Evolutionary conservation across 2,113 vertebrate genomes (phyloP).

Genomic region (Sapayoa aenigma): DNA sequence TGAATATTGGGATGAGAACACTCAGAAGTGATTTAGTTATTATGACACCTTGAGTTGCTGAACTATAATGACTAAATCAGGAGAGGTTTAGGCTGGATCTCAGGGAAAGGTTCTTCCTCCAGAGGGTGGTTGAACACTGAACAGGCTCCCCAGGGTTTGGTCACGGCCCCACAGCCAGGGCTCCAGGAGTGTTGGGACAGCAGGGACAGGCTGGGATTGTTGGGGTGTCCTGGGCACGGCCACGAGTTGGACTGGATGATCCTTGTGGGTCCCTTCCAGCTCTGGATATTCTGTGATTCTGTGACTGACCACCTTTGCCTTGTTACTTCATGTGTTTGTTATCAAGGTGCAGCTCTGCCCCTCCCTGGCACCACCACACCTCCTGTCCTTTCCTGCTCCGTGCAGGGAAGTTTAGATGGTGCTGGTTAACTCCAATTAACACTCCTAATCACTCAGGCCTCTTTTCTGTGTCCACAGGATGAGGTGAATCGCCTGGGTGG

Average conservation of each 20-base stretch:
- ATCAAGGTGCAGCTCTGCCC: not conserved
- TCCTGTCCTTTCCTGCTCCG: not conserved
- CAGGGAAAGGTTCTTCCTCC: not conserved
- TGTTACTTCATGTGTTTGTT: not conserved
- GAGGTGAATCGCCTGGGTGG: constrained; percentile 61
- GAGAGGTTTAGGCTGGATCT: not conserved
- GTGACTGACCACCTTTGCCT: not conserved
- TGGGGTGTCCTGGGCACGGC: not conserved
- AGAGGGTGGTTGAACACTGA: not conserved
- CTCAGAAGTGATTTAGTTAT: not conserved
- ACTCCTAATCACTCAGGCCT: not conserved
- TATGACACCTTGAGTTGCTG: not conserved
- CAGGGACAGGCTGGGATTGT: not conserved
- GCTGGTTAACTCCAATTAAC: not conserved
- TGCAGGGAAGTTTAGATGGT: not conserved
- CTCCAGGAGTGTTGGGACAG: not conserved
- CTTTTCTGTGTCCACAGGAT: constrained; percentile 34
- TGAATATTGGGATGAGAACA: not conserved
- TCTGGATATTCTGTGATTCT: not conserved
- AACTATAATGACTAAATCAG: not conserved
- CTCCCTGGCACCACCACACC: rapidly evolving
- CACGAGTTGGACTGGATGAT: not conserved
- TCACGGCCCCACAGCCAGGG: not conserved
- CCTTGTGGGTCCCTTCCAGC: not conserved
- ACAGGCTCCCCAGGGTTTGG: not conserved